Base-by-base conservation (phyloP, 2,113 vertebrate genomes). In the Hiodon alosoides region DNA sequence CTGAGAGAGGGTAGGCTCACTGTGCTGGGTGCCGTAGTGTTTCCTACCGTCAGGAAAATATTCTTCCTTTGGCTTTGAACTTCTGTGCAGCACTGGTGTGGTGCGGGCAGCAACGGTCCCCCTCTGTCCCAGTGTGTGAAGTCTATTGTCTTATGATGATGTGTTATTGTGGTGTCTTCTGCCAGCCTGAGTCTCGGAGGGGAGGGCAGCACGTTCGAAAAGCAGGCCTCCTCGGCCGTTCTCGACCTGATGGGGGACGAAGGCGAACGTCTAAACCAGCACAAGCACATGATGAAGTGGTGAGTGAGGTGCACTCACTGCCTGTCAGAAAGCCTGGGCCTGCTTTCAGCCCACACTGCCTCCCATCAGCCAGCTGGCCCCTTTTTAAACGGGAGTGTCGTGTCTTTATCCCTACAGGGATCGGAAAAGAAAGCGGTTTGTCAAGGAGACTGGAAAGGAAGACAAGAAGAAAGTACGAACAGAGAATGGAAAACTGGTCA, bases 361-460 rank as follows among this genome's bases (percentile, higher is more conserved):
- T 47, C 13, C 9, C 7, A 67, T 4, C 3, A 46, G 31, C 31
- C 31, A 31, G 31, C 31, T 31, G 31, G 31, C 2, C 2, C 31
- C 31, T 31, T 31, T 31, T 31, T 31, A 31, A 31, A 31, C 31
- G 2, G 31, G 31, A 31, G 5, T 5, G 5, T 47, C 31, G 7
- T 7, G 4, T 67, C 31, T 47, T 2, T 60, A 8, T n/a, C 3
- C 3, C 59, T 31, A 0, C 1, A 99, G 96, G 97, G 97, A 99
- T 76, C 94, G 96, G 7, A 99, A 98, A 82, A 96, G 84, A 86
- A 99, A 99, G 83, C 92, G 95, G 0, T 99, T 99, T 0, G 91
- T 99, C 73, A 90, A 83, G 51, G 92, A 94, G 50, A 90, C 87
- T 0, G 94, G 96, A 68, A 95, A 94, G 70, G 93, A 94, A 46